Percentiles rank a stretch among this genome's conserved stretches.
Conservation (phyloP, 2,113 vertebrate genomes). For the Rhagologus leucostigma region DNA sequence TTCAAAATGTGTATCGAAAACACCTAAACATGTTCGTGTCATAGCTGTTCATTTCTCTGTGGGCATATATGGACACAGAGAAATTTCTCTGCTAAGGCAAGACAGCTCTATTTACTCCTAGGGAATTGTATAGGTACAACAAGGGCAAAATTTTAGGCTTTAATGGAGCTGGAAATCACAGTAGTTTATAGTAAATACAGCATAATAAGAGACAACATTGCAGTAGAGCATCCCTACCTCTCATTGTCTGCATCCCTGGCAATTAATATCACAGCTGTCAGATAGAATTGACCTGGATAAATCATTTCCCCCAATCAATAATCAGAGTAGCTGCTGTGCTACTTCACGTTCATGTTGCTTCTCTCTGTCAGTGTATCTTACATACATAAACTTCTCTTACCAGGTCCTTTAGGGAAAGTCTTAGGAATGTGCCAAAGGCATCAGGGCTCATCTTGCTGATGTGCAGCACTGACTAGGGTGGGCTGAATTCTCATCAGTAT, state of each 20-base stretch:
- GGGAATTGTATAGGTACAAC: background rate
- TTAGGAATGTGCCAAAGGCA: background rate
- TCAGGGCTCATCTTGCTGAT: background rate
- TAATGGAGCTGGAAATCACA: background rate
- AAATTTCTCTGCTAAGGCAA: background rate
- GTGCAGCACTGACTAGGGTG: background rate
- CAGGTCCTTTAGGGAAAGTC: background rate
- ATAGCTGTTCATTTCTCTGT: background rate
- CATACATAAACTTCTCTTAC: background rate
- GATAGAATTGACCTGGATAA: background rate
- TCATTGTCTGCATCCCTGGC: background rate
- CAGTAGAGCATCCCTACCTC: background rate
- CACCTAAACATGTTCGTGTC: rapidly evolving
- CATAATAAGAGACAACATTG: background rate
- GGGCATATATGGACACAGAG: background rate
- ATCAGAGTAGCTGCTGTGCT: background rate
- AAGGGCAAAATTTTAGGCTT: background rate
- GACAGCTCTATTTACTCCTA: background rate
- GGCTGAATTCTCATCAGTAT: background rate
- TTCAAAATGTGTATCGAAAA: background rate
- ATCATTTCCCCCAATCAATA: background rate
- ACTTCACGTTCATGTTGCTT: background rate
- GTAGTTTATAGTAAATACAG: background rate
- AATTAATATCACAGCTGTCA: constrained; percentile 28
- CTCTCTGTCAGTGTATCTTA: background rate